Base-by-base conservation (phyloP, 2,113 vertebrate species). In the Anhinga rufa region DNA sequence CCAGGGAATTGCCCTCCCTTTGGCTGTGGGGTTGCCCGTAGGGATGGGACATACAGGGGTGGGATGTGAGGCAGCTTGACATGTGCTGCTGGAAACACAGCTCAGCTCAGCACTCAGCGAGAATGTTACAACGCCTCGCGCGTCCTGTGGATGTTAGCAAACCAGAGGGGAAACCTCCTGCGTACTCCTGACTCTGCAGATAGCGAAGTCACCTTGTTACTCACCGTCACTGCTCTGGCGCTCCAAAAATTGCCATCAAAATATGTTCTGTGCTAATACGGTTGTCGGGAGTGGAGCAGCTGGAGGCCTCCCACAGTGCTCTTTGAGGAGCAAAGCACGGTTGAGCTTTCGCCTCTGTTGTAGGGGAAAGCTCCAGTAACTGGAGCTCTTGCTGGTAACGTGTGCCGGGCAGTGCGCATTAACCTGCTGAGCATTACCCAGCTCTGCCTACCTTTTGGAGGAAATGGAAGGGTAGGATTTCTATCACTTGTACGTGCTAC, bases 121-220 rank as follows among this genome's bases (percentile, higher is more conserved):
- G 38, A 57, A 12, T 1, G 4, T 70, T n/a, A 17, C 28, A 36
- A 4, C 2, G 8, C 44, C 0, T 0, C 0, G 0, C 49, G 22
- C 1, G 0, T 52, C 40, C 26, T 28, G 65, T 24, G 29, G 26
- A 9, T 69, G 28, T 70, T 62, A 9, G 58, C 51, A 83, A 83
- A 58, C 44, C 40, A 6, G 36, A 44, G 34, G 32, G 28, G 34
- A 80, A 82, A 44, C 24, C 21, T 65, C 14, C 58, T 82, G 49
- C 14, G 3, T 36, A 3, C 44, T 86, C 40, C 62, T 65, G 36
- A 40, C 68, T 69, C 36, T 77, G 72, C 58, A 62, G 80, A 4
- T 12, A 15, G 71, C 9, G 17, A 74, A 65, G 42, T 65, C 22
- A 16, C 54, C 69, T 69, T 34, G 31, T 34, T 54, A 49, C 8